Evolutionary conservation across 2,888 invertebrate species (phyloP).

Genomic region (Drosophila diplacantha): DNA sequence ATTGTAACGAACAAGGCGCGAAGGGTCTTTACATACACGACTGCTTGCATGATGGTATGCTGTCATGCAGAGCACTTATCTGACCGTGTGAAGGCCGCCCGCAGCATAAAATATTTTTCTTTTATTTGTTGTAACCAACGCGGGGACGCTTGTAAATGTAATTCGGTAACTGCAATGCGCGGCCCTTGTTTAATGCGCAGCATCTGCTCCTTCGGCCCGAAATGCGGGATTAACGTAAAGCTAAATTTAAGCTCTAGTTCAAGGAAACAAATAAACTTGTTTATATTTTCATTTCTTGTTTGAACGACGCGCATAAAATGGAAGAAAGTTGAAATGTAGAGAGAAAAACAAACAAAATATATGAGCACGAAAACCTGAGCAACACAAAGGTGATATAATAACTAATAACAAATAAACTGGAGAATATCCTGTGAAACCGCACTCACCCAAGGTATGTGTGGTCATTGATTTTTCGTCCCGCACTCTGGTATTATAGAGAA

Average conservation of each 20-base stretch:
- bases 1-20: not conserved
- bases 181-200: slow-evolving; percentile 5
- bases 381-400: slow-evolving; percentile 38
- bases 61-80: slow-evolving; percentile 2
- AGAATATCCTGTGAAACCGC: slow-evolving; percentile 7
- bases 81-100: slow-evolving; percentile 13
- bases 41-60: slow-evolving; percentile 24
- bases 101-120: slow-evolving; percentile 36
- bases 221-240: not conserved
- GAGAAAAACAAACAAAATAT: slow-evolving; percentile 6
- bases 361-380: slow-evolving; percentile 34
- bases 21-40: not conserved
- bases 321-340: slow-evolving; percentile 13
- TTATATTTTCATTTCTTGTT: not conserved
- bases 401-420: slow-evolving; percentile 11
- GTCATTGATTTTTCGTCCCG: slow-evolving; percentile 36
- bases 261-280: slow-evolving; percentile 9
- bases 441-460: slow-evolving; percentile 17
- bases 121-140: slow-evolving; percentile 28
- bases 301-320: slow-evolving; percentile 20
- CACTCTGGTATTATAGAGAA: slow-evolving; percentile 25
- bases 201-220: slow-evolving; percentile 3
- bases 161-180: slow-evolving; percentile 20
- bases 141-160: slow-evolving; percentile 26
- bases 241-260: slow-evolving; percentile 4